These are phyloP conservation scores for Chelon labrosus DNA, from an alignment of 2,797 vertebrate species.

Conservation along the genomic window DNA sequence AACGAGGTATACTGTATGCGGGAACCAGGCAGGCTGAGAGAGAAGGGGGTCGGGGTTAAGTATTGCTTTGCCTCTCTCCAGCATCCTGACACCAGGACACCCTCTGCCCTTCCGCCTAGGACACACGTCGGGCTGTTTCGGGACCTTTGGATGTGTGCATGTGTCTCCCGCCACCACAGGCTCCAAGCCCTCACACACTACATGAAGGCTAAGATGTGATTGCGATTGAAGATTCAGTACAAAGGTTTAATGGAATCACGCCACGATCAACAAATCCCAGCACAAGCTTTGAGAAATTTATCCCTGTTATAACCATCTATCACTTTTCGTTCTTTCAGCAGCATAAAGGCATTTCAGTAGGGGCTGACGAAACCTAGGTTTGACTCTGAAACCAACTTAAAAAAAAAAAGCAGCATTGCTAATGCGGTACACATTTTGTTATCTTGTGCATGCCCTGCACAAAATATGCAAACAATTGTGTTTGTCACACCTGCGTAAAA, in stretches of 20 bases:
- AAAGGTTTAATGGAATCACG: conserved; percentile 63
- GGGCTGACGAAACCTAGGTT: conserved; percentile 74
- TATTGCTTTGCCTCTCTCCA: conserved; percentile 86
- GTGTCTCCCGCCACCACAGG: conserved; percentile 46
- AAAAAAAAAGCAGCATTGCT: conserved; percentile 83
- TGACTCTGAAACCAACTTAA: conserved; percentile 66
- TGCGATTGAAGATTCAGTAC: conserved; percentile 57
- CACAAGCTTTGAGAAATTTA: conserved; percentile 61
- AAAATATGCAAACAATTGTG: conserved; percentile 78
- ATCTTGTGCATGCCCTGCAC: conserved; percentile 71
- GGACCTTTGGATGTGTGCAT: conserved; percentile 58
- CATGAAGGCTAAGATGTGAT: conserved; percentile 70
- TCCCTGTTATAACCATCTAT: conserved; percentile 66
- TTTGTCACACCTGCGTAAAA: conserved; percentile 60
- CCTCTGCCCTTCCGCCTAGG: conserved; percentile 46
- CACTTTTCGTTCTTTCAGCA: conserved; percentile 71
- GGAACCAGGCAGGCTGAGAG: conserved; percentile 74
- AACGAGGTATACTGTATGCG: conserved; percentile 79
- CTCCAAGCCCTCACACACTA: conserved; percentile 50
- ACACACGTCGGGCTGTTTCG: conserved; percentile 38
- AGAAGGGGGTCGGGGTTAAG: conserved; percentile 60
- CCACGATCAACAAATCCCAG: conserved; percentile 59
- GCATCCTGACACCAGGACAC: conserved; percentile 64
- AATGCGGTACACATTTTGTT: conserved; percentile 80
- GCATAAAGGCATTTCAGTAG: conserved; percentile 82